Percentiles rank a stretch among this genome's conserved stretches.
Evolutionary conservation across 2,113 vertebrate species (phyloP).

Genomic region (Neodon shergylaensis): DNA sequence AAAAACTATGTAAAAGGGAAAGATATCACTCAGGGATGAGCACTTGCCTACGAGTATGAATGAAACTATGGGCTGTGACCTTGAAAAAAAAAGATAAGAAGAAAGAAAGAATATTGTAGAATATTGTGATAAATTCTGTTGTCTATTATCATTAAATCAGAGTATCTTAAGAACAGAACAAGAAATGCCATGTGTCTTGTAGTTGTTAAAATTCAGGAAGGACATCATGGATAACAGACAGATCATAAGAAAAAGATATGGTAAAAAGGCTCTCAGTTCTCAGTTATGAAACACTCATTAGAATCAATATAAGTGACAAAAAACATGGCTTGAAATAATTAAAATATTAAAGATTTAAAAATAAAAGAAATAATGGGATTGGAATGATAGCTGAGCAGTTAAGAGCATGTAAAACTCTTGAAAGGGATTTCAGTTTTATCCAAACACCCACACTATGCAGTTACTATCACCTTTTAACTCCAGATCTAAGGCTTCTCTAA

Average conservation of each 20-base stretch:
- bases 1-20: neutral
- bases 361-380: neutral
- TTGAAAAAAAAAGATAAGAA: too few relatives aligned
- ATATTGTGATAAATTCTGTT: neutral
- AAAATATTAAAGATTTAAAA: neutral
- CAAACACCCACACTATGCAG: neutral
- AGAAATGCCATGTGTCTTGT: neutral
- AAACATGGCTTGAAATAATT: neutral
- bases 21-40: too few relatives aligned
- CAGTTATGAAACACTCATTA: neutral
- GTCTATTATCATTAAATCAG: neutral
- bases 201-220: neutral
- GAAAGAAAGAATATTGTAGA: neutral
- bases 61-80: neutral
- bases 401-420: neutral
- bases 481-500: neutral
- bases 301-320: neutral
- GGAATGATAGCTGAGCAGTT: neutral
- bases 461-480: neutral
- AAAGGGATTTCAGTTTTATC: neutral
- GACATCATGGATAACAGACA: neutral
- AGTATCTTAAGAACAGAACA: neutral
- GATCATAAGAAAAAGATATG: neutral
- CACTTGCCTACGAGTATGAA: fast-evolving
- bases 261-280: neutral